Conservation (phyloP, 2,888 invertebrate genomes). For the Eupithecia centaureata region DNA sequence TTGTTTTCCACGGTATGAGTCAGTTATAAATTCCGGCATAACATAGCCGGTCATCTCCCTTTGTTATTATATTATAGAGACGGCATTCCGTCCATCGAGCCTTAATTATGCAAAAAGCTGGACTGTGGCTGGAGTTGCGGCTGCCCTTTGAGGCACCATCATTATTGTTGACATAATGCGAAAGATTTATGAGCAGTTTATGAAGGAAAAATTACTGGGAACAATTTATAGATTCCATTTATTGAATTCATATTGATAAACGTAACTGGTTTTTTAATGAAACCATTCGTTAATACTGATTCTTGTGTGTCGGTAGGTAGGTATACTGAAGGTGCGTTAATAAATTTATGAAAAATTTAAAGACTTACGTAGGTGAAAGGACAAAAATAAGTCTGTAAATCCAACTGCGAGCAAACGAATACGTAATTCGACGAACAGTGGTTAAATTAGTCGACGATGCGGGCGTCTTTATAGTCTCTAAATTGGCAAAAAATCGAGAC, state of each 20-base stretch:
- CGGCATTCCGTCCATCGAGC: slow-evolving; percentile 74
- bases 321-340: not conserved
- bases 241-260: slow-evolving; percentile 20
- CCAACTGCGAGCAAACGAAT: slow-evolving; percentile 52
- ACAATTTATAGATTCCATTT: slow-evolving; percentile 42
- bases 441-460: slow-evolving; percentile 82
- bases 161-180: slow-evolving; percentile 80
- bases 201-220: slow-evolving; percentile 72
- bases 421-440: slow-evolving; percentile 80
- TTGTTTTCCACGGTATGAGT: slow-evolving; percentile 61
- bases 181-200: slow-evolving; percentile 62
- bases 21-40: slow-evolving; percentile 71
- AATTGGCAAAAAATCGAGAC: slow-evolving; percentile 83
- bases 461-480: slow-evolving; percentile 82
- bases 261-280: slow-evolving; percentile 19
- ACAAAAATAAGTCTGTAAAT: slow-evolving; percentile 33
- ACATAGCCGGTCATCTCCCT: slow-evolving; percentile 79
- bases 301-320: not conserved
- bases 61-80: slow-evolving; percentile 80
- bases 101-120: slow-evolving; percentile 83
- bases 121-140: slow-evolving; percentile 74
- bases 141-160: slow-evolving; percentile 78
- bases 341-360: slow-evolving; percentile 9
- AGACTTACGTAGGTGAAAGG: slow-evolving; percentile 9
- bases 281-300: slow-evolving; percentile 12